These are phyloP conservation scores for Megaceryle alcyon DNA, from an alignment of 2,797 vertebrate genomes.

Conservation along the genomic window DNA sequence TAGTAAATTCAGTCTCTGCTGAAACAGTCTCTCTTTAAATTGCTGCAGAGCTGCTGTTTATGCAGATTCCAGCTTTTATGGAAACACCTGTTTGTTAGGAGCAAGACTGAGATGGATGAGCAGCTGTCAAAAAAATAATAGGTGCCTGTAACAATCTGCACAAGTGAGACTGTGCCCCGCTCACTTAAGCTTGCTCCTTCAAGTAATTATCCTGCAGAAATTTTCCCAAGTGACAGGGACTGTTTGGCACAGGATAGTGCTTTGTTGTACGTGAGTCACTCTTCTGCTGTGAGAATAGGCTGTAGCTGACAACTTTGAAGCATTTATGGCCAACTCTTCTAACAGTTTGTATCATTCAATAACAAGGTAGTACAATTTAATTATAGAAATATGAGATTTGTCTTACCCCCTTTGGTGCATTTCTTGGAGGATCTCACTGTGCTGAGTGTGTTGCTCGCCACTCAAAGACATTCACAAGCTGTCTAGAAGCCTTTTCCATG, in stretches of 20 bases:
- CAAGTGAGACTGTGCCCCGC: not conserved
- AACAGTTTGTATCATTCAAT: not conserved
- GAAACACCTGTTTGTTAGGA: not conserved
- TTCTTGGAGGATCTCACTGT: not conserved
- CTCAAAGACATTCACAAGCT: not conserved
- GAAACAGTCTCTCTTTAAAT: not conserved
- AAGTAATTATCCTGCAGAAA: not conserved
- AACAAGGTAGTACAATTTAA: not conserved
- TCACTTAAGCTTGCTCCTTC: not conserved
- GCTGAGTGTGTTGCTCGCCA: accelerated
- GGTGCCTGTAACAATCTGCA: accelerated
- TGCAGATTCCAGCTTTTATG: not conserved
- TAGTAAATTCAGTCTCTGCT: not conserved
- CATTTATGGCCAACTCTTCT: not conserved
- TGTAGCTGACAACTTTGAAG: accelerated
- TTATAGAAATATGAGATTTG: not conserved
- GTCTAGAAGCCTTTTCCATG: not conserved
- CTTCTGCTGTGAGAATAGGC: not conserved
- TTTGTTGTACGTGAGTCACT: not conserved
- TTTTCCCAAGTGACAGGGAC: not conserved
- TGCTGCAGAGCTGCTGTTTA: not conserved
- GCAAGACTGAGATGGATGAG: not conserved
- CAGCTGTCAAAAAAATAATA: not conserved
- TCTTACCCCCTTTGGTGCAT: not conserved
- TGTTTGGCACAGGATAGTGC: not conserved